These are phyloP conservation scores for Manacus vitellinus DNA, from an alignment of 2,113 vertebrate genomes.

Conservation along the genomic window DNA sequence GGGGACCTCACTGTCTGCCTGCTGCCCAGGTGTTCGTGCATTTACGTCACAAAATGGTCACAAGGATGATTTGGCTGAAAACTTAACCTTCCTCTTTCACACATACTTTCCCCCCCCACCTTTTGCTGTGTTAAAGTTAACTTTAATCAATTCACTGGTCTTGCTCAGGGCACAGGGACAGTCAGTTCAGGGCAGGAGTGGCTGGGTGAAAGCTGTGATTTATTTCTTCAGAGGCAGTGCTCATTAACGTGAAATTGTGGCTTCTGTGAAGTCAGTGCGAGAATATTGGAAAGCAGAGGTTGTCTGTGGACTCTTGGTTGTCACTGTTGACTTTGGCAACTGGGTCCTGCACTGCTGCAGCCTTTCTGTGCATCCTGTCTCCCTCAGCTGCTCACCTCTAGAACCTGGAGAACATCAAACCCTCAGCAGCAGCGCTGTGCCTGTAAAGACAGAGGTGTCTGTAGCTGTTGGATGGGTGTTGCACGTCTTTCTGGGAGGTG, in stretches of 20 bases:
- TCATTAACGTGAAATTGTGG: not conserved
- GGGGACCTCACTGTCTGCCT: not conserved
- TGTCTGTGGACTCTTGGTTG: not conserved
- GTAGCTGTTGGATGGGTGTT: fast-evolving
- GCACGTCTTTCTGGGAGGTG: not conserved
- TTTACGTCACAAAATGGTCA: fast-evolving
- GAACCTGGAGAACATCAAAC: not conserved
- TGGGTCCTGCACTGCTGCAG: not conserved
- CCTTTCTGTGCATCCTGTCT: not conserved
- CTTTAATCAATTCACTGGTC: not conserved
- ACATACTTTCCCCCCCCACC: fast-evolving
- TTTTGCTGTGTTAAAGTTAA: not conserved
- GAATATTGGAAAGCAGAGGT: not conserved
- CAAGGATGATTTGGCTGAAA: not conserved
- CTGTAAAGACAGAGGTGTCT: not conserved
- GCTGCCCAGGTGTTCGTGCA: not conserved
- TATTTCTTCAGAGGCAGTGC: not conserved
- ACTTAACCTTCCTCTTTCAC: not conserved
- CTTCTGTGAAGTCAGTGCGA: not conserved
- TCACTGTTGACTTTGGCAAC: not conserved
- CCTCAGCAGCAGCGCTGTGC: not conserved
- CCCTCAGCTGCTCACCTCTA: not conserved
- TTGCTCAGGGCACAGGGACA: not conserved
- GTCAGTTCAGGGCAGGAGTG: not conserved
- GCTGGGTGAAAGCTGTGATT: not conserved